Base-by-base conservation (phyloP, 2,113 vertebrate genomes). In the Hippocampus barbouri region DNA sequence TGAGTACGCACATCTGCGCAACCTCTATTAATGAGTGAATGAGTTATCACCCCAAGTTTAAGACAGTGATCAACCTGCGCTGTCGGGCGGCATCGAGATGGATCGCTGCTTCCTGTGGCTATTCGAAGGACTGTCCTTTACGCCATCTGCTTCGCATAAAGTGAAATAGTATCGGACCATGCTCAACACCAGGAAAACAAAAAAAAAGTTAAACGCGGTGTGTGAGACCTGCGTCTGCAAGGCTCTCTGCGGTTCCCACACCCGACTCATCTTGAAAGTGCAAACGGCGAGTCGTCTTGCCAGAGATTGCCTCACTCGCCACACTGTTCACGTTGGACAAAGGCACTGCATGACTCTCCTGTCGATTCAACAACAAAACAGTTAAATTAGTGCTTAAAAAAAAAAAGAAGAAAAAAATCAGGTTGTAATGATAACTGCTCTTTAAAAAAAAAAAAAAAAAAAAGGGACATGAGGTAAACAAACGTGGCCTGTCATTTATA, bases 281-380 rank as follows among this genome's bases (percentile, higher is more conserved):
- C 41, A 91, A 90, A 54, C 92, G 93, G n/a, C 90, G 94, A 1
- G 85, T 76, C 0, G 62, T 74, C 77, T 93, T 94, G 70, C 68
- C 75, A 0, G 88, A 72, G 38, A 82, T 86, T 16, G 83, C 84
- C 23, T 90, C 93, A 0, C 86, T 70, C 0, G 93, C 87, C 68
- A 94, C 81, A 0, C 87, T 93, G 77, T 91, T 93, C 65, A 98
- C 89, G 0, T 95, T 93, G 53, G 92, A 49, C 41, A 96, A 86
- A 0, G 95, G 95, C 59, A 95, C 89, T 3, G 94, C 95, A 81
- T 96, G 96, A 76, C 91, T 93, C 77, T 97, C 96, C 96, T 98
- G 79, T n/a, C 27, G 67, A 43, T 47, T 0, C 66, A 27, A 10
- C 5, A 70, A 60, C 41, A 47, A 68, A 54, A 38, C 47, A 34